Base-by-base conservation (phyloP, 1,140 invertebrate species). In the Drosophila sturtevanti region DNA sequence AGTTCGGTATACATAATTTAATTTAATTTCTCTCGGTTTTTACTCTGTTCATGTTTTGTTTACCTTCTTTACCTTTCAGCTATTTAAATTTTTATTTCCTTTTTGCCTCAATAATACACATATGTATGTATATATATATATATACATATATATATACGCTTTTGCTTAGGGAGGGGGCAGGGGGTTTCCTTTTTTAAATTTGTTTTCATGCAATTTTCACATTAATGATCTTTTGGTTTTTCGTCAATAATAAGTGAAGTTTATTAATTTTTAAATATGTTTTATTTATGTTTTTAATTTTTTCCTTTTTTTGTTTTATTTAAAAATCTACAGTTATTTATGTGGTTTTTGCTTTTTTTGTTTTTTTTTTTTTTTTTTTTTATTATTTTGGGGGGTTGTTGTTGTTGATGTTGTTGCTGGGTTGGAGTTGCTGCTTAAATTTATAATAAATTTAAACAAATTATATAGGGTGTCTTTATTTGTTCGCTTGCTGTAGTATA, bases 241-340 rank as follows among this genome's bases (percentile, higher is more conserved):
- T 68, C 79, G 70, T 87, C 74, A 71, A 80, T 84, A 84, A 77
- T 86, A 79, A 81, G 72, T 87, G 75, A 87, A 86, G 82, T 81
- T 72, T 86, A 85, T 78, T 80, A 76, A 74, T 79, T 87, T 48
- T 89, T 68, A 82, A 89, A 81, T 86, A 80, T 85, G 68, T 81
- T 72, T 72, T 66, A 35, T 61, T 51, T 66, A 67, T 61, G 38
- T 59, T 64, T 62, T 55, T 55, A 34, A 37, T 75, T 71, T 60
- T 56, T 66, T 63, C 48, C 6, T 35, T 59, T 55, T 44, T 72
- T 48, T 59, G 56, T 67, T 78, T 41, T 67, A 68, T 66, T 77
- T 72, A 63, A 63, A 72, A 80, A 74, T 74, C 77, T 81, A 77
- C 73, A 77, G 22, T 77, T 78, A 75, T 71, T 44, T 77, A 56